Evolutionary conservation across 2,797 vertebrate genomes (phyloP), one percentile per base, ranked within the genome.

Genomic region (Acanthurus lineatus): DNA sequence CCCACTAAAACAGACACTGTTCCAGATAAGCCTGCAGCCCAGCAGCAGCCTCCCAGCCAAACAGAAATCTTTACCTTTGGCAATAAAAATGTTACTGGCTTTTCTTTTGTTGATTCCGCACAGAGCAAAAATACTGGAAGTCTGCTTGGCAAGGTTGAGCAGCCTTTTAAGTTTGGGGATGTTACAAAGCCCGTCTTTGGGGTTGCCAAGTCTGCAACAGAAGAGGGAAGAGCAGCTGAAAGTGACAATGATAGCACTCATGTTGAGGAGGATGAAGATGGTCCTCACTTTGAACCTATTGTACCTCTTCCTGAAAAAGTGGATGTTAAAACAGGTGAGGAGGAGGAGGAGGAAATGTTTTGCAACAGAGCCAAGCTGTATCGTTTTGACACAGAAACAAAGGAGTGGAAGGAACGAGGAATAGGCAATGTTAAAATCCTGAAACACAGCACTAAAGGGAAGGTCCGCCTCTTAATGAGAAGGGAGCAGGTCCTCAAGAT

Each of bases 391-490:
- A 86, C 94, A 0, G 97, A 99, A 72, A 93, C 95, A 51, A 99
- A 97, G 92, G 98, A 99, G 85, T 99, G 98, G 98, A 99, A 99
- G 86, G 98, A 99, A 88, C 93, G 98, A 17, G 98, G 98, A 9
- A 93, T 99, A 69, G 98, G 98, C 48, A 97, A 96, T 68, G 91
- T 99, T 45, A 99, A 99, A 95, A 98, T 99, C 87, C 86, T 99
- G 16, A 97, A 97, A 69, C 98, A 99, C 84, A 96, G 91, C 84
- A 93, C 94, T 47, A 97, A 97, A 76, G 97, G 97, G n/a, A 99
- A 99, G 91, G 96, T 98, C 49, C 96, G 98, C 48, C 93, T 99
- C 65, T 86, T 99, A 52, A 99, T 99, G 98, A 97, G 98, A 89
- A 95, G 98, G 44, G 98, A 99, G 58, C 98, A 99, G 88, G 97